Evolutionary conservation across 2,797 vertebrate species (phyloP).

Genomic region (Epinephelus awoara): DNA sequence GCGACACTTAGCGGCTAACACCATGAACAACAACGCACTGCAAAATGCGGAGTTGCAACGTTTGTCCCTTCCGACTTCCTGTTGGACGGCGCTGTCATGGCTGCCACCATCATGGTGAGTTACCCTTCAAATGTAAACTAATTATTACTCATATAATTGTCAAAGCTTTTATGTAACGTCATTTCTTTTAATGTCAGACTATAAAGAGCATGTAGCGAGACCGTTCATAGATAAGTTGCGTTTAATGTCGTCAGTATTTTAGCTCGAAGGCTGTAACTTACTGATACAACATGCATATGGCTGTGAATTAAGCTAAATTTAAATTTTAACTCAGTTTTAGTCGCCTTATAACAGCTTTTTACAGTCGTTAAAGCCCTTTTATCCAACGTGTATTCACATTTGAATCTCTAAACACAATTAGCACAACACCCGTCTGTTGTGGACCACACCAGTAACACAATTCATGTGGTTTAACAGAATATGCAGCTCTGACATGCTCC

Average conservation of each 20-base stretch:
- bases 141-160: fast-evolving
- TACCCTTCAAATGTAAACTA: conserved; percentile 39
- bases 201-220: background rate
- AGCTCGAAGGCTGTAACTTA: background rate
- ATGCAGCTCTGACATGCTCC: too few relatives aligned
- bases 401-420: too few relatives aligned
- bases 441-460: too few relatives aligned
- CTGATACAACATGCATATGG: background rate
- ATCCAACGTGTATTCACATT: too few relatives aligned
- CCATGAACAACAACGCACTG: background rate
- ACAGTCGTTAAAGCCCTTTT: too few relatives aligned
- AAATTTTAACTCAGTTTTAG: too few relatives aligned
- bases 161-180: fast-evolving
- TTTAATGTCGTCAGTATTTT: background rate
- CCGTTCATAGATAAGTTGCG: background rate
- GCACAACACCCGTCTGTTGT: too few relatives aligned
- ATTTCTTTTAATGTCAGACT: fast-evolving
- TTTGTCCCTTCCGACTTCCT: conserved; percentile 58
- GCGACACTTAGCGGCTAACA: conserved; percentile 44
- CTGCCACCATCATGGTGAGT: conserved; percentile 69
- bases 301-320: background rate
- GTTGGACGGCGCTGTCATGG: conserved; percentile 68
- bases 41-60: background rate
- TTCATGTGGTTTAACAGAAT: too few relatives aligned
- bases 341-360: too few relatives aligned